These are phyloP conservation scores for Amyelois transitella DNA, from an alignment of 1,140 invertebrate species.

Conservation along the genomic window DNA sequence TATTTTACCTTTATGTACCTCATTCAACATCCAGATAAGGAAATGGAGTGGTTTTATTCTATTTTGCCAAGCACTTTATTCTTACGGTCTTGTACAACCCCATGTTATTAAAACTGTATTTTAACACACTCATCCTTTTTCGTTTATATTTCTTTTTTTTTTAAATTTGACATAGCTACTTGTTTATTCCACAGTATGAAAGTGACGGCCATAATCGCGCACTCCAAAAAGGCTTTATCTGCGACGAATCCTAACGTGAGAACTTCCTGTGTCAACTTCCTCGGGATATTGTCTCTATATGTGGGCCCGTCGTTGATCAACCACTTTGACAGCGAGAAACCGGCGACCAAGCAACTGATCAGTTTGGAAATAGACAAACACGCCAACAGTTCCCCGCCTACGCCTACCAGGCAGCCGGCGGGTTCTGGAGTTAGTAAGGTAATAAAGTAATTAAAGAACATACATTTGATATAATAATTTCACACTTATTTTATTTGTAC, in stretches of 20 bases:
- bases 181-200: slow-evolving; percentile 77
- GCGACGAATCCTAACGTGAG: slow-evolving; percentile 90
- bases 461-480: too few relatives aligned
- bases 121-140: too few relatives aligned
- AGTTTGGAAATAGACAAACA: slow-evolving; percentile 91
- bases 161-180: neutral
- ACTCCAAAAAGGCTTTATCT: slow-evolving; percentile 87
- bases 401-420: slow-evolving; percentile 76
- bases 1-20: too few relatives aligned
- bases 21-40: too few relatives aligned
- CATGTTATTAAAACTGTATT: too few relatives aligned
- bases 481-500: too few relatives aligned
- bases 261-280: slow-evolving; percentile 79
- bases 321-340: slow-evolving; percentile 92
- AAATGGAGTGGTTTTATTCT: too few relatives aligned
- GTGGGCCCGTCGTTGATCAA: slow-evolving; percentile 84
- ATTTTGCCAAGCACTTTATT: too few relatives aligned
- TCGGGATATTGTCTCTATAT: slow-evolving; percentile 86
- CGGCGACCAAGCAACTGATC: slow-evolving; percentile 88
- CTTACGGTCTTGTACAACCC: too few relatives aligned
- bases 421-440: slow-evolving; percentile 53
- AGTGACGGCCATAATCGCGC: slow-evolving; percentile 85
- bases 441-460: neutral
- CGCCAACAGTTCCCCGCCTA: slow-evolving; percentile 80
- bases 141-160: too few relatives aligned